Conservation (phyloP, 2,113 vertebrate species). For the Setophaga petechia region DNA sequence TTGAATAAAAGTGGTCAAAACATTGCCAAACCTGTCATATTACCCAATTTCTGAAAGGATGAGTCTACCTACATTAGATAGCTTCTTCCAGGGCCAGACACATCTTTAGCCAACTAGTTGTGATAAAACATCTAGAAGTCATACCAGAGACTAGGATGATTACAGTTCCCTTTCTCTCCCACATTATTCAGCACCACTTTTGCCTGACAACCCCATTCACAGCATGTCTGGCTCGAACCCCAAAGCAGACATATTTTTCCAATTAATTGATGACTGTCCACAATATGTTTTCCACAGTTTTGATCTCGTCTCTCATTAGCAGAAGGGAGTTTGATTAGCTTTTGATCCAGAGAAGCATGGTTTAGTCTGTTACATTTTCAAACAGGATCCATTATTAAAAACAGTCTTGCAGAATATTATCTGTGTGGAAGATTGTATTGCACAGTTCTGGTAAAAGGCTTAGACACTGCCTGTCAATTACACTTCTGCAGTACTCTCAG, state of each 20-base stretch:
- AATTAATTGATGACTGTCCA: background rate
- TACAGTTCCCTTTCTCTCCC: background rate
- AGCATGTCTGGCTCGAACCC: background rate
- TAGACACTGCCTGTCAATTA: background rate
- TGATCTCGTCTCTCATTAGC: background rate
- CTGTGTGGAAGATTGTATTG: background rate
- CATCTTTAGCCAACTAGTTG: background rate
- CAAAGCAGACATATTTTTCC: background rate
- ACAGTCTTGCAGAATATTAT: background rate
- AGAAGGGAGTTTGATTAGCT: background rate
- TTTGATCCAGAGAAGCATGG: background rate
- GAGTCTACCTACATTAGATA: background rate
- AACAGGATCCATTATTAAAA: background rate
- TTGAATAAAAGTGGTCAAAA: background rate
- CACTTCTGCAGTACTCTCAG: background rate
- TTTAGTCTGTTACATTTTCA: background rate
- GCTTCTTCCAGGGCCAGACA: background rate
- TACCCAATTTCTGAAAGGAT: background rate
- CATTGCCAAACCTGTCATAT: background rate
- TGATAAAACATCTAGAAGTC: background rate
- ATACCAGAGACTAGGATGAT: background rate
- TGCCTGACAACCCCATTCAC: slow-evolving; percentile 5
- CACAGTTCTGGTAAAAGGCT: background rate
- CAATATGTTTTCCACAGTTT: slow-evolving; percentile 19
- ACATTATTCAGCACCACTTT: background rate